Conservation (phyloP, 2,797 vertebrate genomes). For the Chrysocyon brachyurus region DNA sequence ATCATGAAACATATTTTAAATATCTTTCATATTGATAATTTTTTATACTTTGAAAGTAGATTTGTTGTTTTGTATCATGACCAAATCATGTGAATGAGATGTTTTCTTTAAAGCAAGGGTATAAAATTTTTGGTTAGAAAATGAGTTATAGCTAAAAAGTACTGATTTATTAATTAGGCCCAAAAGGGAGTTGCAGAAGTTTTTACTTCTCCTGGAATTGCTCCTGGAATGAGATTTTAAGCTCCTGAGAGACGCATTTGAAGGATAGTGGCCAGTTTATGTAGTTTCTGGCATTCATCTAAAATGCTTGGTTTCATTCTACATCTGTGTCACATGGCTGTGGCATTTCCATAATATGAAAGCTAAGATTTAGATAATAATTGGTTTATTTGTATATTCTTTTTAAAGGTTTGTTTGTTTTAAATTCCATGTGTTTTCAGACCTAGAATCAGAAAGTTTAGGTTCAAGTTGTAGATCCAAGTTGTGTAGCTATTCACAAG, state of each 20-base stretch:
- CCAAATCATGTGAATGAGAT: neutral
- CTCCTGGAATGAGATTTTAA: conserved; percentile 1
- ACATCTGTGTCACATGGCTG: neutral
- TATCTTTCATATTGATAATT: neutral
- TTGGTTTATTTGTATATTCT: neutral
- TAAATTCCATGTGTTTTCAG: neutral
- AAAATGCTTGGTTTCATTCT: neutral
- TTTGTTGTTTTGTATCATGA: conserved; percentile 37
- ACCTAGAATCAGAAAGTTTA: conserved; percentile 16
- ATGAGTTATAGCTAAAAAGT: conserved; percentile 16
- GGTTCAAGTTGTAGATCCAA: neutral
- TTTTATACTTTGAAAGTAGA: conserved; percentile 17
- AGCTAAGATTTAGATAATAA: conserved; percentile 3
- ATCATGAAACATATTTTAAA: conserved; percentile 17
- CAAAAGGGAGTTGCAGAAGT: neutral
- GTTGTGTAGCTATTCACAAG: neutral
- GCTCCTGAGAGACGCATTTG: neutral
- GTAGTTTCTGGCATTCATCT: neutral
- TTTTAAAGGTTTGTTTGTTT: conserved; percentile 15
- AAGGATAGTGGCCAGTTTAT: neutral
- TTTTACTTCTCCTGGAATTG: neutral
- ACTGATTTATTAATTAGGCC: neutral
- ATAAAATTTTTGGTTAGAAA: conserved; percentile 32
- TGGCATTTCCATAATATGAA: neutral
- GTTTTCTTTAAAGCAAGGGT: neutral